A percentile compares a stretch with the other conserved stretches of the same genome.
These are phyloP conservation scores for Ctenomys sociabilis DNA, from an alignment of 2,113 vertebrate genomes.

Conservation along the genomic window DNA sequence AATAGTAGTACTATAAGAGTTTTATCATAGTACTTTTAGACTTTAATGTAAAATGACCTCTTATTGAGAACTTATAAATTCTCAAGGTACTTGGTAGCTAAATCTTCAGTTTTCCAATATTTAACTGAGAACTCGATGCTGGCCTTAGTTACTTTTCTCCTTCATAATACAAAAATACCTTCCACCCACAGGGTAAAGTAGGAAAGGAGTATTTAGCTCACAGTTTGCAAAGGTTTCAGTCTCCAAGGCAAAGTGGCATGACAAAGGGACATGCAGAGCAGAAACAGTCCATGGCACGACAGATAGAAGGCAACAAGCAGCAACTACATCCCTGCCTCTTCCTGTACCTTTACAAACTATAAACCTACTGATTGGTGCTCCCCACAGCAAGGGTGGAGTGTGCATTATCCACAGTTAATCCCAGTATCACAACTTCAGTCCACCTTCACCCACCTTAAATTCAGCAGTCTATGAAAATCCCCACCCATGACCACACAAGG, in stretches of 20 bases:
- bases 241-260: neutral
- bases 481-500: neutral
- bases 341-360: neutral
- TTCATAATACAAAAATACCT: neutral
- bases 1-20: neutral
- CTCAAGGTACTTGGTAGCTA: neutral
- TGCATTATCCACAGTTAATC: neutral
- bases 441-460: neutral
- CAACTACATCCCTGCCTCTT: neutral
- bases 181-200: neutral
- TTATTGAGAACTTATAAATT: neutral
- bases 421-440: neutral
- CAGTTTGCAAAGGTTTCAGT: neutral
- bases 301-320: neutral
- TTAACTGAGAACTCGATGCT: neutral
- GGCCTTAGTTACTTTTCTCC: neutral
- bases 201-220: neutral
- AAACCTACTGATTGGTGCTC: neutral
- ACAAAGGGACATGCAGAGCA: neutral
- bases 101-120: rapidly evolving
- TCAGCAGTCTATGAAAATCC: neutral
- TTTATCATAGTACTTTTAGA: neutral
- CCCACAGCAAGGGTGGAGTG: neutral
- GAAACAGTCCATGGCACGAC: neutral
- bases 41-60: neutral